Percentiles rank a stretch among this genome's conserved stretches.
phyloP scores from a whole-genome alignment of 2,888 invertebrate species.

The Scaptomyza flava region DNA sequence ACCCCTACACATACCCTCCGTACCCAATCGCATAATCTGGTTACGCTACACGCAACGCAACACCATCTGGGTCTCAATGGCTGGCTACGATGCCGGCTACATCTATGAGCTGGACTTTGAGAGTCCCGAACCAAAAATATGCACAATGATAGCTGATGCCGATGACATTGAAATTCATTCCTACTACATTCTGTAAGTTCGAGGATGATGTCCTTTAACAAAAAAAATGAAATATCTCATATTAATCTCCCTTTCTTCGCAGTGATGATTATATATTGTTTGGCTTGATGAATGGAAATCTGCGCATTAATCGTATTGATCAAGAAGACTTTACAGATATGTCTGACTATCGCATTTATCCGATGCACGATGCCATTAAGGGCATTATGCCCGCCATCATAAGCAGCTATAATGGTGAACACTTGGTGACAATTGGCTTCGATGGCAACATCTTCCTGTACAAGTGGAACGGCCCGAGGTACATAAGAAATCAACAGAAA shows the following conservation, averaged over 20 bases:
- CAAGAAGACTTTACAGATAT: slow-evolving; percentile 85
- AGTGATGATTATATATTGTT: slow-evolving; percentile 86
- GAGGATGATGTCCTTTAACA: not conserved
- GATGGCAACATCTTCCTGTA: slow-evolving; percentile 93
- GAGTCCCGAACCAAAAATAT: slow-evolving; percentile 84
- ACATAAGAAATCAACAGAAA: slow-evolving; percentile 1
- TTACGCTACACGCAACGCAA: slow-evolving; percentile 85
- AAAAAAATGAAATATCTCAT: not conserved
- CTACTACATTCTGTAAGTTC: slow-evolving; percentile 85
- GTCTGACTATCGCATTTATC: slow-evolving; percentile 88
- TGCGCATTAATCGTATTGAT: slow-evolving; percentile 86
- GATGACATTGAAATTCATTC: slow-evolving; percentile 87
- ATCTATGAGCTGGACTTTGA: slow-evolving; percentile 87
- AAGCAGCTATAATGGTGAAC: slow-evolving; percentile 86
- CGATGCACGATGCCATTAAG: slow-evolving; percentile 91
- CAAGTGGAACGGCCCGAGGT: slow-evolving; percentile 84
- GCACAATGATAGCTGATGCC: slow-evolving; percentile 85
- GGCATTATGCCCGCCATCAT: slow-evolving; percentile 88
- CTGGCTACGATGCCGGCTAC: slow-evolving; percentile 88
- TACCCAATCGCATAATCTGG: slow-evolving; percentile 87
- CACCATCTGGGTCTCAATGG: slow-evolving; percentile 87
- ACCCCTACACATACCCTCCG: slow-evolving; percentile 86
- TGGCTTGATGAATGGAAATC: slow-evolving; percentile 87
- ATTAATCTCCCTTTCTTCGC: slow-evolving; percentile 34
- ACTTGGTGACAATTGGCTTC: slow-evolving; percentile 87